These are phyloP conservation scores for Rallus limicola DNA, from an alignment of 2,113 vertebrate species.

Conservation along the genomic window DNA sequence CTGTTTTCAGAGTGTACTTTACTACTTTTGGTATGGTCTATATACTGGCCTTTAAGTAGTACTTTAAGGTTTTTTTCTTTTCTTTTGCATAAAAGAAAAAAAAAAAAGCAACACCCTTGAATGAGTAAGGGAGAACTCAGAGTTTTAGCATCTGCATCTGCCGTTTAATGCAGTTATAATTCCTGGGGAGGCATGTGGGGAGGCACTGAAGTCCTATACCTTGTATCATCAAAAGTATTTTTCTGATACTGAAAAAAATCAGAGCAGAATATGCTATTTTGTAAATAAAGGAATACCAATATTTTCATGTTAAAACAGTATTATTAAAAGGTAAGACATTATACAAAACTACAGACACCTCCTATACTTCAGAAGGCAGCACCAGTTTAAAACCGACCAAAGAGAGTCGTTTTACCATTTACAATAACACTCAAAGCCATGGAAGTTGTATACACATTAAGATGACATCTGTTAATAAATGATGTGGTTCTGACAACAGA, in stretches of 20 bases:
- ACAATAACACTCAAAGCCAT: slow-evolving; percentile 59
- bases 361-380: slow-evolving; percentile 10
- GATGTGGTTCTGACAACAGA: slow-evolving; percentile 45
- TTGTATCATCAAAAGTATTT: not conserved
- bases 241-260: not conserved
- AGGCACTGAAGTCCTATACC: not conserved
- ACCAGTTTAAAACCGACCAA: not conserved
- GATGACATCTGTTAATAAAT: slow-evolving; percentile 57
- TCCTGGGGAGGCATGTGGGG: not conserved
- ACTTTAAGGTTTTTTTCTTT: not conserved
- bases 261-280: not conserved
- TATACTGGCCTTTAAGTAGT: not conserved
- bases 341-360: slow-evolving; percentile 15
- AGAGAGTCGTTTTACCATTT: slow-evolving; percentile 39
- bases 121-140: not conserved
- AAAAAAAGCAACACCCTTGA: not conserved
- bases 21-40: not conserved
- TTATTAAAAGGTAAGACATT: slow-evolving; percentile 5
- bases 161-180: not conserved
- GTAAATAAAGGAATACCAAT: not conserved
- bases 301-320: slow-evolving; percentile 11
- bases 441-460: slow-evolving; percentile 48
- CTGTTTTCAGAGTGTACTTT: not conserved
- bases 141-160: not conserved
- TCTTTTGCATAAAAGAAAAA: not conserved